Percentiles rank a stretch among this genome's conserved stretches.
Evolutionary conservation across 2,888 invertebrate species (phyloP).

Genomic region (Noctua janthina): DNA sequence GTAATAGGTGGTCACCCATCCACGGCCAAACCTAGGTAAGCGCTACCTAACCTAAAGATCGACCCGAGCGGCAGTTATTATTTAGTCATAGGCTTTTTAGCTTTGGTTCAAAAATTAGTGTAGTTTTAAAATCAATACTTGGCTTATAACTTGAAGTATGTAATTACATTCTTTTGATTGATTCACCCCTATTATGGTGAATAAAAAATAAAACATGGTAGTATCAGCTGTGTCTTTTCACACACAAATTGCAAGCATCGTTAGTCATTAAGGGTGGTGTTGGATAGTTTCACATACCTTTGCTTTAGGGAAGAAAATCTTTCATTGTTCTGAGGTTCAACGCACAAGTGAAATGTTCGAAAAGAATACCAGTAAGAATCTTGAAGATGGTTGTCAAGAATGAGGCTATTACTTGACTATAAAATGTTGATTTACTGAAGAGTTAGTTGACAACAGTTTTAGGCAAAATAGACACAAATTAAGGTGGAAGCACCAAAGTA

Average conservation of each 20-base stretch:
- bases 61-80: too few species aligned
- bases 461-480: not conserved
- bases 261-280: conserved; percentile 31
- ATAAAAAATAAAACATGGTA: conserved; percentile 27
- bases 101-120: not conserved
- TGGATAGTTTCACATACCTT: conserved; percentile 17
- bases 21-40: too few species aligned
- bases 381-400: not conserved
- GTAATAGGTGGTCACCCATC: too few species aligned
- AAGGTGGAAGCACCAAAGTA: too few species aligned
- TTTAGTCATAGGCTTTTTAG: too few species aligned
- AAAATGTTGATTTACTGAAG: not conserved
- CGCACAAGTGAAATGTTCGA: not conserved
- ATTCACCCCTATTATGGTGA: conserved; percentile 25
- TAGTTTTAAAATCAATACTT: not conserved
- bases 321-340: conserved; percentile 18
- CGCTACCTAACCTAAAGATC: too few species aligned
- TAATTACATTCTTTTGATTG: not conserved
- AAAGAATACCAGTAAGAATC: not conserved
- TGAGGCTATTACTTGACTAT: not conserved
- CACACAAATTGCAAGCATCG: conserved; percentile 56
- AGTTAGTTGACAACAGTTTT: not conserved
- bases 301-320: conserved; percentile 10
- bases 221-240: conserved; percentile 54
- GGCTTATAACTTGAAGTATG: not conserved